These are phyloP conservation scores for Epicauta chinensis DNA, from an alignment of 1,140 invertebrate genomes.

Conservation along the genomic window DNA sequence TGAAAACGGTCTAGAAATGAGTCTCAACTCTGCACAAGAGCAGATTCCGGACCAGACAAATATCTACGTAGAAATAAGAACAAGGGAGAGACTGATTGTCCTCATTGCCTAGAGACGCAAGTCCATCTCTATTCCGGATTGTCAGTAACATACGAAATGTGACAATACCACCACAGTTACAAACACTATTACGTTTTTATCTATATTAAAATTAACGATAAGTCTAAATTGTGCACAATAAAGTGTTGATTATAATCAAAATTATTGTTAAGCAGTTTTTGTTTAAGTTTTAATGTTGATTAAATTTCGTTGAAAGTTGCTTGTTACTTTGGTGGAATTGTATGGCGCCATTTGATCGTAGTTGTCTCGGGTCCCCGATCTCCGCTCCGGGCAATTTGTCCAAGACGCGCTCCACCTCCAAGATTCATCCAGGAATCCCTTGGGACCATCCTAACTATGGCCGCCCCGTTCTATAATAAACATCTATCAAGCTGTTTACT, in stretches of 20 bases:
- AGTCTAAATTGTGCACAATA: too few species aligned
- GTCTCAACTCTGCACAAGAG: constrained; percentile 21
- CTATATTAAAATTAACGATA: too few species aligned
- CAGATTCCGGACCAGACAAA: constrained; percentile 35
- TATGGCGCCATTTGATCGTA: constrained; percentile 12
- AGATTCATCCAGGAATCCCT: constrained; percentile 35
- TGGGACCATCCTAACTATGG: constrained; percentile 36
- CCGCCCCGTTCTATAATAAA: constrained; percentile 34
- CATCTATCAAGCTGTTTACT: constrained; percentile 39
- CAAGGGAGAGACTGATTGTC: constrained; percentile 41
- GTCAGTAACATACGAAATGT: constrained; percentile 18
- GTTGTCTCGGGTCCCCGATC: constrained; percentile 24
- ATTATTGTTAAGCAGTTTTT: too few species aligned
- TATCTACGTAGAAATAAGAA: constrained; percentile 40
- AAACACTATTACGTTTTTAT: too few species aligned
- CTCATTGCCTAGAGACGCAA: constrained; percentile 42
- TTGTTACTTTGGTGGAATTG: constrained; percentile 22
- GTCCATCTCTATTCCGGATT: constrained; percentile 37
- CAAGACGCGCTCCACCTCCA: constrained; percentile 37
- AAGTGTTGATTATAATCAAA: too few species aligned
- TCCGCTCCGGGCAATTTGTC: constrained; percentile 35
- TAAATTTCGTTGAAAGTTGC: too few species aligned
- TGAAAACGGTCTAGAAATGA: constrained; percentile 26
- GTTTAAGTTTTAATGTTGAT: too few species aligned
- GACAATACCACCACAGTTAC: constrained; percentile 22